phyloP scores from a whole-genome alignment of 2,888 invertebrate genomes.

The Drosophila formosana region DNA sequence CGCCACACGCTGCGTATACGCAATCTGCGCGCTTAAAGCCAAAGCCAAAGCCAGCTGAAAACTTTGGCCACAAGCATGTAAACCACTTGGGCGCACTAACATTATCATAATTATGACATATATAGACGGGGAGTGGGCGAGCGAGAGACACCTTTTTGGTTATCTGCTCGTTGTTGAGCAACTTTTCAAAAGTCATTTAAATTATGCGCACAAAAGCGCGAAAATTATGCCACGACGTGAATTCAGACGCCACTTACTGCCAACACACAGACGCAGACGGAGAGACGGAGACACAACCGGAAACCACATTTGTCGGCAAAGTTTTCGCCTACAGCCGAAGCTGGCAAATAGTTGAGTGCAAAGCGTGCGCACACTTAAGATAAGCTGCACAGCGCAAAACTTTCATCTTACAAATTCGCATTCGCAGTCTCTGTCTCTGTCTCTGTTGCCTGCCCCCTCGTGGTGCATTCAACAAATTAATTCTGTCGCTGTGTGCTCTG shows the following conservation, averaged over 20 bases:
- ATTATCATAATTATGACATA: conserved; percentile 76
- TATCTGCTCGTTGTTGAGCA: conserved; percentile 64
- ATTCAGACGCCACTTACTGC: conserved; percentile 76
- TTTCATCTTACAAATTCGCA: conserved; percentile 76
- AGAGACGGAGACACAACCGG: conserved; percentile 31
- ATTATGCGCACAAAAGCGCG: conserved; percentile 78
- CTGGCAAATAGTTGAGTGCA: conserved; percentile 71
- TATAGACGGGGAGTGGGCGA: conserved; percentile 19
- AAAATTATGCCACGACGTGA: conserved; percentile 75
- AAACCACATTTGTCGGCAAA: conserved; percentile 68
- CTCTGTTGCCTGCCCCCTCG: conserved; percentile 2
- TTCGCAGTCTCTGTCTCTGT: not conserved
- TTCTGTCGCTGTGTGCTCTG: conserved; percentile 46
- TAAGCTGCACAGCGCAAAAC: conserved; percentile 75
- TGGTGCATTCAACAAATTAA: conserved; percentile 75
- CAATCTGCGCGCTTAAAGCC: conserved; percentile 42
- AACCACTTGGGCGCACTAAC: conserved; percentile 77
- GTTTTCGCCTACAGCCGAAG: conserved; percentile 54
- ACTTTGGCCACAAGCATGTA: conserved; percentile 60
- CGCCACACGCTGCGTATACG: conserved; percentile 60
- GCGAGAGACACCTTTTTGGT: conserved; percentile 50
- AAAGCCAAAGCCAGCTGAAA: conserved; percentile 12
- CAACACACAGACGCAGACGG: conserved; percentile 31
- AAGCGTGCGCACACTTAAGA: conserved; percentile 78
- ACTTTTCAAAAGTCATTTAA: conserved; percentile 81